Evolutionary conservation across 2,113 vertebrate species (phyloP).

Genomic region (Muscicapa adusta): DNA sequence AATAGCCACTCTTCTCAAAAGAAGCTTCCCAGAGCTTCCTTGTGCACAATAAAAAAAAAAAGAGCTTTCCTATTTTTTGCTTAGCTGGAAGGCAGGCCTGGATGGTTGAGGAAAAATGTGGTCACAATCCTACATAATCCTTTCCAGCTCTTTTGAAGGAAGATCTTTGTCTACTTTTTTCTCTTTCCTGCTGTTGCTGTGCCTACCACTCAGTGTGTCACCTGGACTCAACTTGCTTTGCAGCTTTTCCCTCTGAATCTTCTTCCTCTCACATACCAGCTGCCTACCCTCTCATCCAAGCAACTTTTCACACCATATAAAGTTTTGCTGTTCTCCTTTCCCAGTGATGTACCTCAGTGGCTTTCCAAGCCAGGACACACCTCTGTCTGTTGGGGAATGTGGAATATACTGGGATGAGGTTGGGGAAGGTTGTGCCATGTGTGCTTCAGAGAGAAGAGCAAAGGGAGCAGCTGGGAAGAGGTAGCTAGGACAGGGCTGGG

Average conservation of each 20-base stretch:
- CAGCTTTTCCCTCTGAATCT: slow-evolving; percentile 22
- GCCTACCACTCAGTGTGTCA: slow-evolving; percentile 6
- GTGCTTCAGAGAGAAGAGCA: neutral
- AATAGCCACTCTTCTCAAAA: neutral
- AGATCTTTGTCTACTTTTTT: slow-evolving; percentile 37
- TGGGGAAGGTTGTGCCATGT: accelerated
- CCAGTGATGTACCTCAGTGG: neutral
- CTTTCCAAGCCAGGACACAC: neutral
- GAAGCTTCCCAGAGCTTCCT: neutral
- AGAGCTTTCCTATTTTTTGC: neutral
- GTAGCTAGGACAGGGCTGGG: neutral
- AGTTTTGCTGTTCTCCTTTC: slow-evolving; percentile 36
- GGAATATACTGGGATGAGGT: neutral
- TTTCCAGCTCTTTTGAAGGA: slow-evolving; percentile 47
- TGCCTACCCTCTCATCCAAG: slow-evolving; percentile 22
- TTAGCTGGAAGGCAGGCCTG: neutral
- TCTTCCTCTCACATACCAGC: slow-evolving; percentile 12
- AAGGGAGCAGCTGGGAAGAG: neutral
- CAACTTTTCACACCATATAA: neutral
- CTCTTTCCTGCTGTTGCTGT: slow-evolving; percentile 5
- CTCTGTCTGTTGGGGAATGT: neutral
- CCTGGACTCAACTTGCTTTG: neutral
- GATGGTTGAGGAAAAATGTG: slow-evolving; percentile 17
- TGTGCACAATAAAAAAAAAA: neutral
- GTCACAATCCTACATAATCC: slow-evolving; percentile 42